Evolutionary conservation across 1,140 invertebrate species (phyloP), one percentile per base, ranked within the genome.

Genomic region (Philopotamus ludificatus): DNA sequence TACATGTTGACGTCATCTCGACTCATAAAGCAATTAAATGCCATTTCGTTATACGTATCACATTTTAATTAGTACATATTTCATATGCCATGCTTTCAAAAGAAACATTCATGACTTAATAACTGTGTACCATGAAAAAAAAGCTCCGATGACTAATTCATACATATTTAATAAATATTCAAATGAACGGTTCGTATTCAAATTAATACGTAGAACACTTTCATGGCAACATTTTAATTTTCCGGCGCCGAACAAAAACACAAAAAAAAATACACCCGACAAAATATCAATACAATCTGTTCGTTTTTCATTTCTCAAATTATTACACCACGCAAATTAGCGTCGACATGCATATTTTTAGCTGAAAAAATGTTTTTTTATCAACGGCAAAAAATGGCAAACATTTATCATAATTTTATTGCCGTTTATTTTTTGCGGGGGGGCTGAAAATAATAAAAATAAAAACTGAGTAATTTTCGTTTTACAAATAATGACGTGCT

Each of bases 401-500:
- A 34, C 28, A 34, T 34, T 34, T 34, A 34, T 34, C 28, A 34
- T 34, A 7, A 7, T 34, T 34, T 34, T 34, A 34, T 34, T 34
- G 28, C 28, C 4, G 28, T 12, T 7, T 12, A 34, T 34, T 34
- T 34, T 34, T 34, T 12, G 28, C 28, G n/a, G n/a, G 28, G 4
- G 4, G 4, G 4, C 28, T 12, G 4, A 12, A 34, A 34, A 34
- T 34, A 34, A 34, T 34, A 34, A 34, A 34, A 50, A 50, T 50
- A n/a, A 50, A 50, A 50, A 53, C 41, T 26, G 47, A 26, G 41
- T 50, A 62, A 50, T 45, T 63, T 28, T 18, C 45, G 45, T 63
- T 42, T 53, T 54, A 44, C 49, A 63, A 53, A 54, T 63, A 63
- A 63, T 63, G 61, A 63, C 45, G 39, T 63, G 42, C 61, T 63